Evolutionary conservation across 2,888 invertebrate genomes (phyloP).

Genomic region (Lysandra coridon): DNA sequence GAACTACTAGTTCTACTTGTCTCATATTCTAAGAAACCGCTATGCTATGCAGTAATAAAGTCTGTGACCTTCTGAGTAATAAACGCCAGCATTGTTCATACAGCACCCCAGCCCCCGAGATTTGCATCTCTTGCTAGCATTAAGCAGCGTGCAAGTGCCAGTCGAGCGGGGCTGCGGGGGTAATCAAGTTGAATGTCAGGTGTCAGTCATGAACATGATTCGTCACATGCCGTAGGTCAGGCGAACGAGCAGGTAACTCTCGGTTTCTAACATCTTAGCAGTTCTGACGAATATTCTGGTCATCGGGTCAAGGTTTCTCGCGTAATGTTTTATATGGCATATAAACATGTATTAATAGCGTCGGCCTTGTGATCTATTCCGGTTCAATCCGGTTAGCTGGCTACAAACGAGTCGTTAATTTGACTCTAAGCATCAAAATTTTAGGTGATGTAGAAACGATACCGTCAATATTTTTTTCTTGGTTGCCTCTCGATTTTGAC

Average conservation of each 20-base stretch:
- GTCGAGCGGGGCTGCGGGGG: not conserved
- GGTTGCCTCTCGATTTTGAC: not conserved
- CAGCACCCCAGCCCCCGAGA: too few species aligned
- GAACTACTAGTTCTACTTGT: too few species aligned
- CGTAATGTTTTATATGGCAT: constrained; percentile 14
- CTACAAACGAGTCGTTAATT: not conserved
- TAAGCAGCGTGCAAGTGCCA: not conserved
- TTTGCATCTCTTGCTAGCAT: not conserved
- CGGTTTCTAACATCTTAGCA: not conserved
- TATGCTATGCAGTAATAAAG: too few species aligned
- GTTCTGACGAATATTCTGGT: constrained; percentile 12
- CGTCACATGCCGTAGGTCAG: not conserved
- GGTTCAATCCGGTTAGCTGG: not conserved
- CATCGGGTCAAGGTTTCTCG: constrained; percentile 13
- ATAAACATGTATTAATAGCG: constrained; percentile 17
- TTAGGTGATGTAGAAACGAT: not conserved
- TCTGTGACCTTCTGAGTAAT: too few species aligned
- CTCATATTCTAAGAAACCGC: too few species aligned
- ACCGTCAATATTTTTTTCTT: not conserved
- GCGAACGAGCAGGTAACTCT: not conserved
- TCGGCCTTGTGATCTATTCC: constrained; percentile 8
- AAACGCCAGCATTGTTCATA: too few species aligned
- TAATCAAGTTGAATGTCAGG: not conserved
- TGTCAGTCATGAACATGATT: not conserved
- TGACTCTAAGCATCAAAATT: not conserved